Percentiles rank a stretch among this genome's conserved stretches.
These are phyloP conservation scores for Coptodon bakossiorum DNA, from an alignment of 2,113 vertebrate genomes.

Conservation along the genomic window DNA sequence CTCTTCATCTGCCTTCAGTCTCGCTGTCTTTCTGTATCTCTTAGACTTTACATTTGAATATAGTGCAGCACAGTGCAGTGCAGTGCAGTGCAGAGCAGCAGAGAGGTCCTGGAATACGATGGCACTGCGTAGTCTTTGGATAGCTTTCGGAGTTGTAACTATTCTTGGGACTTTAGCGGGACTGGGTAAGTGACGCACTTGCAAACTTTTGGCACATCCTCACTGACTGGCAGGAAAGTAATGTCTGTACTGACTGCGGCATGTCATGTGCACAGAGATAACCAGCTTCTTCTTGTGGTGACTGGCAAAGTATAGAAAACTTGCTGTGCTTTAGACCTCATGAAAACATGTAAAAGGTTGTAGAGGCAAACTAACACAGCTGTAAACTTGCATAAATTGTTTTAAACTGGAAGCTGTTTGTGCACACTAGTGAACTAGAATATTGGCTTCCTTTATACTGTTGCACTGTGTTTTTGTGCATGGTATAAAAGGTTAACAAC, in stretches of 20 bases:
- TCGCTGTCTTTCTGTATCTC: constrained; percentile 19
- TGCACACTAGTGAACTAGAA: not conserved
- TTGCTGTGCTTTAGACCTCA: not conserved
- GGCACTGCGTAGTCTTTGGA: constrained; percentile 41
- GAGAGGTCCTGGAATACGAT: constrained; percentile 27
- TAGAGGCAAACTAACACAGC: not conserved
- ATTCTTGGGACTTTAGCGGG: constrained; percentile 23
- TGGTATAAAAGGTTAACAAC: not conserved
- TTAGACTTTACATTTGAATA: constrained; percentile 29
- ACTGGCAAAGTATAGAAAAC: not conserved
- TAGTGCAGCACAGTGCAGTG: not conserved
- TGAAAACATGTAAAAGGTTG: not conserved
- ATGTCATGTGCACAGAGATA: not conserved
- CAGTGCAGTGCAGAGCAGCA: not conserved
- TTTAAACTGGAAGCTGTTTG: not conserved
- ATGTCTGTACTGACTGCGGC: not conserved
- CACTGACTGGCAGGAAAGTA: not conserved
- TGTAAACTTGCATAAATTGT: not conserved
- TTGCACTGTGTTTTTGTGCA: not conserved
- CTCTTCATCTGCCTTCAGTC: constrained; percentile 46
- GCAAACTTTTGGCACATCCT: not conserved
- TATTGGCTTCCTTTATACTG: not conserved
- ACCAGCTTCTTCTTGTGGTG: not conserved
- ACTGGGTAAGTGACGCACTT: constrained; percentile 54
- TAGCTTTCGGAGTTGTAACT: constrained; percentile 24